These are phyloP conservation scores for Callinectes sapidus DNA, from an alignment of 2,888 invertebrate genomes.

Conservation along the genomic window DNA sequence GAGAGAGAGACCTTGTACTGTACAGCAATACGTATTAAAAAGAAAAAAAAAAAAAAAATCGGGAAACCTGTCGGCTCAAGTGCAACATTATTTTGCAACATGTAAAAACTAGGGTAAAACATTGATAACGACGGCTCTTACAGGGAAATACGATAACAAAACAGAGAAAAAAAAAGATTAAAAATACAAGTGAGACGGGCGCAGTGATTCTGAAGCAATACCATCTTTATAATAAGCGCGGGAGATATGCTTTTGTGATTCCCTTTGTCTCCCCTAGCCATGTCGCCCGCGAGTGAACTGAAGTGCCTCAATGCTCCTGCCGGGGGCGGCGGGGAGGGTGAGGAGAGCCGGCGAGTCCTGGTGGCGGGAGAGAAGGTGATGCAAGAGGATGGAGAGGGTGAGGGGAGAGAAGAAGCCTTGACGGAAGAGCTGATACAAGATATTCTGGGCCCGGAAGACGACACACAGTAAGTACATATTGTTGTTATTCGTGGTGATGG, in stretches of 20 bases:
- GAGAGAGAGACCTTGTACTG: too few species aligned
- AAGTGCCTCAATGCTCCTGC: not conserved
- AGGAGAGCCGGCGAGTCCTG: not conserved
- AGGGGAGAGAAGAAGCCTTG: not conserved
- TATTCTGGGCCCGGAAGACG: conserved; percentile 44
- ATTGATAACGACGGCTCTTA: not conserved
- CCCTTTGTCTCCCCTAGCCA: not conserved
- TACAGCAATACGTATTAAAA: too few species aligned
- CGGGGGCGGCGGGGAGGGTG: not conserved
- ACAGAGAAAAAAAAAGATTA: too few species aligned
- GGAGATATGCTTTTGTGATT: not conserved
- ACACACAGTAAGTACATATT: conserved; percentile 56
- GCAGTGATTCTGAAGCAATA: not conserved
- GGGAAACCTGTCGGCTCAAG: too few species aligned
- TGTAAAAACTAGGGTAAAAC: too few species aligned
- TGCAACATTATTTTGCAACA: not conserved
- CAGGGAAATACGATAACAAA: not conserved
- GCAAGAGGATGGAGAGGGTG: not conserved
- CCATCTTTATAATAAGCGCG: too few species aligned
- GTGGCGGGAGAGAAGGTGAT: not conserved
- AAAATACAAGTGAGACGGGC: not conserved
- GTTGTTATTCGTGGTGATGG: not conserved
- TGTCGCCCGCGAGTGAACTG: not conserved
- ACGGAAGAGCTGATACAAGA: conserved; percentile 18
- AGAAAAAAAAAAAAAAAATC: too few species aligned